These are phyloP conservation scores for Hylaea fasciaria DNA, from an alignment of 2,888 invertebrate species.

Conservation along the genomic window DNA sequence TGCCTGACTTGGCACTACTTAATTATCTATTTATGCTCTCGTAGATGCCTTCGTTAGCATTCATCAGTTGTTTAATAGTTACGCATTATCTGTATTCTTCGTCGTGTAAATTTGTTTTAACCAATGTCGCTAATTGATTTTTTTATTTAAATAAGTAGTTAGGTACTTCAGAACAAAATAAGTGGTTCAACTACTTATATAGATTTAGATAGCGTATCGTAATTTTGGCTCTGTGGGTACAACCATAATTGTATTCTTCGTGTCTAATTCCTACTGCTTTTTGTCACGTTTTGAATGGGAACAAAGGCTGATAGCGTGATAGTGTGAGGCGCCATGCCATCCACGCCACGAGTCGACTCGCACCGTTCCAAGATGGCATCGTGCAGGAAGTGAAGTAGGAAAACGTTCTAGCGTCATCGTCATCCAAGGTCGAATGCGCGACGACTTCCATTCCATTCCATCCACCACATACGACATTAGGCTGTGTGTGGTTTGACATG, in stretches of 20 bases:
- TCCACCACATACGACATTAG: slow-evolving; percentile 63
- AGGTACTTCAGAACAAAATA: neutral
- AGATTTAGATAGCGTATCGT: too few relatives aligned
- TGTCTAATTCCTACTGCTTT: slow-evolving; percentile 21
- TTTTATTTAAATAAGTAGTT: too few relatives aligned
- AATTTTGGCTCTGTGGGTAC: too few relatives aligned
- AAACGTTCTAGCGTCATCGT: slow-evolving; percentile 79
- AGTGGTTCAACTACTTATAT: too few relatives aligned
- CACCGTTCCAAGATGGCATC: slow-evolving; percentile 72
- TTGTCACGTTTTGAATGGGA: slow-evolving; percentile 38
- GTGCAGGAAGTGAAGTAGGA: slow-evolving; percentile 82
- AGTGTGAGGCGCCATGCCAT: slow-evolving; percentile 54
- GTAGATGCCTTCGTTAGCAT: too few relatives aligned
- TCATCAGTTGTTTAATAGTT: too few relatives aligned
- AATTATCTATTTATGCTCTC: too few relatives aligned
- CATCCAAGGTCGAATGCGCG: slow-evolving; percentile 74
- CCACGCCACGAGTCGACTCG: slow-evolving; percentile 50
- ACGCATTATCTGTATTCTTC: too few relatives aligned
- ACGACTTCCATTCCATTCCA: slow-evolving; percentile 66
- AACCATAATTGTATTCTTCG: slow-evolving; percentile 12
- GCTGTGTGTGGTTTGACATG: slow-evolving; percentile 59
- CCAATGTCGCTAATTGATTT: too few relatives aligned
- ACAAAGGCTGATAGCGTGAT: slow-evolving; percentile 44
- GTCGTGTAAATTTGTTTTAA: too few relatives aligned
- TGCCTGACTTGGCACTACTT: too few relatives aligned